Percentiles rank a stretch among this genome's conserved stretches.
phyloP scores from a whole-genome alignment of 2,113 vertebrate genomes.

The Corythornis vintsioides region DNA sequence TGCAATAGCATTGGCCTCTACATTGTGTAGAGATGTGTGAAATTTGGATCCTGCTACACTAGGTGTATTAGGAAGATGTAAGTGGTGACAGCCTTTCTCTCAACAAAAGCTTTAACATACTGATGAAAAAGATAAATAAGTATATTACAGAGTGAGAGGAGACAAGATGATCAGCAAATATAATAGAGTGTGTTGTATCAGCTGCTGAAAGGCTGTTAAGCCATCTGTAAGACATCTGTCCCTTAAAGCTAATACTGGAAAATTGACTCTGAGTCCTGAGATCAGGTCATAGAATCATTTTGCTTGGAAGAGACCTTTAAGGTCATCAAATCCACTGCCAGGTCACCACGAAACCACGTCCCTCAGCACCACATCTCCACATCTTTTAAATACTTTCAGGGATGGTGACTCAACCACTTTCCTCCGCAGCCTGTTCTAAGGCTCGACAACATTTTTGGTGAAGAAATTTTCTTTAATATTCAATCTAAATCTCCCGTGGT shows the following conservation, averaged over 20 bases:
- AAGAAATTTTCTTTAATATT: background rate
- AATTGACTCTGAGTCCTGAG: background rate
- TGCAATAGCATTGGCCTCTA: rapidly evolving
- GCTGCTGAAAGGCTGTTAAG: background rate
- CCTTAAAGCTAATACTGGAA: background rate
- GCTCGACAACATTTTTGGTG: background rate
- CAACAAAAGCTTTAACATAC: background rate
- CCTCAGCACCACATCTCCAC: background rate
- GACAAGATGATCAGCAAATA: background rate
- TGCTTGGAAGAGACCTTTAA: background rate
- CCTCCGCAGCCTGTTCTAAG: background rate
- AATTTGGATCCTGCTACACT: background rate
- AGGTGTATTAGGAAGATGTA: background rate
- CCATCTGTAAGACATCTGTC: background rate
- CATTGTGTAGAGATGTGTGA: background rate
- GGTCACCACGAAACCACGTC: background rate
- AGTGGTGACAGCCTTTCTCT: background rate
- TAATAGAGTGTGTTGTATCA: background rate
- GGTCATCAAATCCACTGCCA: background rate
- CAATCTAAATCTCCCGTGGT: background rate
- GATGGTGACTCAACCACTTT: background rate
- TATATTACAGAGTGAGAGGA: background rate
- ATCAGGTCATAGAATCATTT: background rate
- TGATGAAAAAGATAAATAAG: background rate
- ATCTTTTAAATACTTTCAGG: background rate